Percentiles rank a stretch among this genome's conserved stretches.
phyloP scores from a whole-genome alignment of 2,113 vertebrate species.

The Sinosuthora webbiana region DNA sequence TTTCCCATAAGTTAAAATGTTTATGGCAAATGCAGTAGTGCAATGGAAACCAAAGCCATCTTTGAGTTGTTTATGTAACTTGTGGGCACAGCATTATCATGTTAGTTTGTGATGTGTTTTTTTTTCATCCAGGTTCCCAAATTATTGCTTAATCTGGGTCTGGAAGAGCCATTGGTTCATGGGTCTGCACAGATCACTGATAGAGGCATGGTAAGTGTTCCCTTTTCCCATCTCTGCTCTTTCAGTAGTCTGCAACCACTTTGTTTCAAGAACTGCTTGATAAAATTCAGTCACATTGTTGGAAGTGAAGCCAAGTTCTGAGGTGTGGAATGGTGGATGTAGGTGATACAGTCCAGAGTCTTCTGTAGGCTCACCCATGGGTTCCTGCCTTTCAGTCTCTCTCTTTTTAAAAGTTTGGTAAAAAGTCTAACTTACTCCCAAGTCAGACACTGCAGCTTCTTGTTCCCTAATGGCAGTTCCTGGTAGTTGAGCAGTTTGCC shows the following conservation, averaged over 20 bases:
- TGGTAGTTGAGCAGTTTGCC: not conserved
- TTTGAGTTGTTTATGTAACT: not conserved
- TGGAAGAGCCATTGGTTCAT: slow-evolving; percentile 88
- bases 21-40: not conserved
- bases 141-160: slow-evolving; percentile 76
- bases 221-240: not conserved
- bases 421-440: not conserved
- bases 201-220: slow-evolving; percentile 81
- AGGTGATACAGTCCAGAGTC: not conserved
- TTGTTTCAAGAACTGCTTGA: not conserved
- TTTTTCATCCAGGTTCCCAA: slow-evolving; percentile 82
- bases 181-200: slow-evolving; percentile 84
- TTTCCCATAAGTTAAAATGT: not conserved
- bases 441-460: not conserved
- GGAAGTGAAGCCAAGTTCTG: not conserved
- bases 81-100: not conserved
- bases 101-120: not conserved
- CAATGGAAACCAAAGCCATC: not conserved
- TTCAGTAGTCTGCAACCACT: not conserved
- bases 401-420: not conserved
- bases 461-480: not conserved
- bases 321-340: not conserved
- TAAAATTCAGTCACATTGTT: not conserved
- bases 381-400: not conserved
- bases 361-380: not conserved